Conservation (phyloP, 1,140 invertebrate species). For the Aporrectodea caliginosa region DNA sequence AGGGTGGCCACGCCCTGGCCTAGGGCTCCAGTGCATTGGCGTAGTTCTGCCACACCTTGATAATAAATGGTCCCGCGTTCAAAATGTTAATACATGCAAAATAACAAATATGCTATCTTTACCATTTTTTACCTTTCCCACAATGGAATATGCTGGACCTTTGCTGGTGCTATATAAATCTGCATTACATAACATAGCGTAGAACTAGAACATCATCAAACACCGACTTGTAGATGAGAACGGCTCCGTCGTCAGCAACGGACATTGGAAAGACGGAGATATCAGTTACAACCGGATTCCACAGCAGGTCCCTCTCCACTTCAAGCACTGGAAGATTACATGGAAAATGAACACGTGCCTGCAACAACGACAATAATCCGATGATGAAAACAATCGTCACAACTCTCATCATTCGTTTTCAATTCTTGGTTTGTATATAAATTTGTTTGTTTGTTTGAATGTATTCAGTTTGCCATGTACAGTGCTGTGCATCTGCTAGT, state of each 20-base stretch:
- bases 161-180: too few relatives aligned
- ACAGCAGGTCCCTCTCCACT: not conserved
- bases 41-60: too few relatives aligned
- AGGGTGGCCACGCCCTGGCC: too few relatives aligned
- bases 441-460: too few relatives aligned
- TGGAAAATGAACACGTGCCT: not conserved
- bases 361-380: too few relatives aligned
- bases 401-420: too few relatives aligned
- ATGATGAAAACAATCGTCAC: too few relatives aligned
- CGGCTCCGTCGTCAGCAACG: not conserved
- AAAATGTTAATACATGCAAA: not conserved
- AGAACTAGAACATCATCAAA: not conserved
- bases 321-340: not conserved
- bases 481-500: too few relatives aligned
- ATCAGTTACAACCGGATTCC: not conserved
- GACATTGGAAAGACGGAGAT: not conserved
- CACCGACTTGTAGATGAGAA: not conserved
- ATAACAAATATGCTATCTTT: not conserved
- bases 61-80: not conserved
- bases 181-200: too few relatives aligned
- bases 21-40: too few relatives aligned
- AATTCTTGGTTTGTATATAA: too few relatives aligned
- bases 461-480: too few relatives aligned
- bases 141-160: not conserved
- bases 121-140: not conserved